Evolutionary conservation across 2,797 vertebrate genomes (phyloP).

Genomic region (Semotilus atromaculatus): DNA sequence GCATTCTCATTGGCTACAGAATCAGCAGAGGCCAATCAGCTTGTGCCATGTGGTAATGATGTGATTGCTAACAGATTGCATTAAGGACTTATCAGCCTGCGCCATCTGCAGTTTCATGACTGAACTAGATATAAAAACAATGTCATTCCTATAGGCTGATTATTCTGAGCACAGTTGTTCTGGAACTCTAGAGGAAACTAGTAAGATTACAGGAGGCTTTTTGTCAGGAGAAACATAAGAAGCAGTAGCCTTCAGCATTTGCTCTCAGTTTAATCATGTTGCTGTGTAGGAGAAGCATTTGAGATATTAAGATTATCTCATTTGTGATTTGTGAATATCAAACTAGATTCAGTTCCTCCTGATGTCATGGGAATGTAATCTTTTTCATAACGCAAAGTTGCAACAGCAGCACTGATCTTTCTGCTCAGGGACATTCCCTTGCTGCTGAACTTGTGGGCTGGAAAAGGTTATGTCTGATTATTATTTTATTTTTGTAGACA

Average conservation of each 20-base stretch:
- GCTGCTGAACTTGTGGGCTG: neutral
- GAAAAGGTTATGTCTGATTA: neutral
- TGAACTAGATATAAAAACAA: neutral
- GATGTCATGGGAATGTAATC: neutral
- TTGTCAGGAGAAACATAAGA: neutral
- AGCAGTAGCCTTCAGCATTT: neutral
- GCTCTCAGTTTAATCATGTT: neutral
- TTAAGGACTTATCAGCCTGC: neutral
- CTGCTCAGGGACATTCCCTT: neutral
- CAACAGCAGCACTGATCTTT: neutral
- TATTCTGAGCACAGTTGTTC: neutral
- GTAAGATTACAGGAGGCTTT: neutral
- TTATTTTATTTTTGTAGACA: neutral
- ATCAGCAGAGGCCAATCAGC: neutral
- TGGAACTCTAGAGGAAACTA: neutral
- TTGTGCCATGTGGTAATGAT: neutral
- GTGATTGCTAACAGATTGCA: neutral
- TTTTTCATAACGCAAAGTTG: neutral
- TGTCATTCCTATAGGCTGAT: neutral
- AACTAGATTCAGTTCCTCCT: neutral
- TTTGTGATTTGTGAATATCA: conserved; percentile 17
- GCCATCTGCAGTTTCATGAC: neutral
- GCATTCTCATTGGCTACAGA: neutral
- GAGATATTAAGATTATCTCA: neutral
- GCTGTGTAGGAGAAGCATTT: conserved; percentile 1